Percentiles rank a stretch among this genome's conserved stretches.
Evolutionary conservation across 2,888 invertebrate genomes (phyloP).

Genomic region (Microdon myrmicae): DNA sequence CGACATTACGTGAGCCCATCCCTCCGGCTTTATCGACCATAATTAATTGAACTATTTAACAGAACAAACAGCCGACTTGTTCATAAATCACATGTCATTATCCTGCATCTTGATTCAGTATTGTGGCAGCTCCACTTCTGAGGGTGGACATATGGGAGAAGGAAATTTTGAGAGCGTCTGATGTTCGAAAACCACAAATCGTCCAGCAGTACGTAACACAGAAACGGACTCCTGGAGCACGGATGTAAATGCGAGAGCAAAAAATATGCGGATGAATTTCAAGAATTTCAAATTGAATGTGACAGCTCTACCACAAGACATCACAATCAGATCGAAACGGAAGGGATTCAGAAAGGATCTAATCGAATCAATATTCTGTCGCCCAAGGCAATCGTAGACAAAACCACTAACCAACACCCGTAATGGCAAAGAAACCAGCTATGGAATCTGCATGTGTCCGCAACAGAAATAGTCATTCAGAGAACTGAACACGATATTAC

Average conservation of each 20-base stretch:
- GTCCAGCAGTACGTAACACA: conserved; percentile 27
- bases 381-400: not conserved
- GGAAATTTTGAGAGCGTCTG: conserved; percentile 8
- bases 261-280: conserved; percentile 11
- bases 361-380: conserved; percentile 42
- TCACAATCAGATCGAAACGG: conserved; percentile 1
- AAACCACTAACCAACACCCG: not conserved
- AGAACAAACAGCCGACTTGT: conserved; percentile 48
- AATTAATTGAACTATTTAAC: conserved; percentile 51
- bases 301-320: conserved; percentile 35
- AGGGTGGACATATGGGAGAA: conserved; percentile 26
- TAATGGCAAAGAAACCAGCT: not conserved
- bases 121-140: too few relatives aligned
- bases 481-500: conserved; percentile 17
- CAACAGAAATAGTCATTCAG: not conserved
- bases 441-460: conserved; percentile 21
- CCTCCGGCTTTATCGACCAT: conserved; percentile 31
- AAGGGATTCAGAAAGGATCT: conserved; percentile 44
- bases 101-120: conserved; percentile 48
- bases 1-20: too few relatives aligned
- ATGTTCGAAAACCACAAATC: conserved; percentile 37
- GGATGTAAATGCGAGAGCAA: not conserved
- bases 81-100: conserved; percentile 50
- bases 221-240: not conserved
- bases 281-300: conserved; percentile 46